Percentiles rank a stretch among this genome's conserved stretches.
Conservation (phyloP, 2,113 vertebrate genomes). For the Alexandromys fortis region DNA sequence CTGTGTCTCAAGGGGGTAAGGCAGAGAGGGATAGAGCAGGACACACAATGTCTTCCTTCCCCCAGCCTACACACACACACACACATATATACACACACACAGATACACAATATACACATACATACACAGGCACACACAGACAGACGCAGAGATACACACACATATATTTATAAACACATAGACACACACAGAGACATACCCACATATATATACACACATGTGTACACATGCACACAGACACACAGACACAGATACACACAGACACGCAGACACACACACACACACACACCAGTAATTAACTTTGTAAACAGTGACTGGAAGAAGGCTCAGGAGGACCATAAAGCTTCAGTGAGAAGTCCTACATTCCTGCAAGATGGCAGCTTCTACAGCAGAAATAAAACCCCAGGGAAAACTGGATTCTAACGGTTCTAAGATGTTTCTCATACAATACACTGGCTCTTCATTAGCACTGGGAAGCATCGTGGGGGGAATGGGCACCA, state of each 20-base stretch:
- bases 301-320: background rate
- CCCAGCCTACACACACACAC: background rate
- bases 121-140: background rate
- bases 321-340: background rate
- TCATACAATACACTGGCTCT: background rate
- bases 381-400: background rate
- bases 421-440: background rate
- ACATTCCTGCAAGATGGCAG: background rate
- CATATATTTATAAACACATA: accelerated
- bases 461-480: conserved; percentile 31
- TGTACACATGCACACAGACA: background rate
- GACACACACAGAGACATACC: accelerated
- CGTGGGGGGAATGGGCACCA: conserved; percentile 23
- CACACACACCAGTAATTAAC: background rate
- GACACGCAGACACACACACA: background rate
- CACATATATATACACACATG: background rate
- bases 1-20: background rate
- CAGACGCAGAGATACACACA: background rate
- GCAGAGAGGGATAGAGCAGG: background rate
- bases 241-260: background rate
- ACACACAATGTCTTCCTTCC: background rate
- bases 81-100: background rate
- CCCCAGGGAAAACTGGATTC: conserved; percentile 15
- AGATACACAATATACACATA: background rate
- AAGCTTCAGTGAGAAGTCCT: background rate